Base-by-base conservation (phyloP, 1,140 invertebrate species). In the Wiebesia pumilae region DNA sequence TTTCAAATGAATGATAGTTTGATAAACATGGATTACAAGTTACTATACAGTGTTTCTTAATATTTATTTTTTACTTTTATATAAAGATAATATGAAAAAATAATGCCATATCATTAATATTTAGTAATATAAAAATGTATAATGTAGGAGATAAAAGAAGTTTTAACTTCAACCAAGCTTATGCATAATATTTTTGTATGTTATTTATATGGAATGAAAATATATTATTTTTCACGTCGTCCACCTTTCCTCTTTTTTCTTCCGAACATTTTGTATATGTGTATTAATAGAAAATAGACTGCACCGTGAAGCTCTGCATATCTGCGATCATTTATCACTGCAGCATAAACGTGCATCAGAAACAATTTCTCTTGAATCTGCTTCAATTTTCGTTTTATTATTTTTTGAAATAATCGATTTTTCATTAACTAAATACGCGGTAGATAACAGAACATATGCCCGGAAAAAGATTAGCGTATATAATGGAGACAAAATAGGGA, bases 321-420 rank as follows among this genome's bases (percentile, higher is more conserved):
- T 58, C 35, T 62, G 51, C 65, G 38, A 30, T 47, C 83, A 84
- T 84, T 84, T 65, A 84, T 84, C 83, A 84, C 62, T 58, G 73
- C n/a, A 6, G 65, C 35, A n/a, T 51, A 51, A 24, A 24, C 54
- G 78, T 24, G 27, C 35, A 62, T 24, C 21, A 47, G 40, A 77
- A 83, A 85, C 77, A 69, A 43, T 47, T 71, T 51, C 62, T 51
- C 47, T 27, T 6, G 27, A 67, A 78, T 78, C 87, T 89, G 88
- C 88, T 88, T 87, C 84, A 82, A 88, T 84, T 87, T 89, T n/a
- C 85, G 78, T 16, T 33, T 33, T 69, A 85, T 87, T 51, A 80
- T 75, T 83, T 79, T 33, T 43, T 19, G 7, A 85, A 43, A 85
- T 65, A 85, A 85, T 85, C 84, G 77, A 85, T 85, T 85, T 85